Conservation (phyloP, 2,888 invertebrate genomes). For the Tenthredo scrophulariae region DNA sequence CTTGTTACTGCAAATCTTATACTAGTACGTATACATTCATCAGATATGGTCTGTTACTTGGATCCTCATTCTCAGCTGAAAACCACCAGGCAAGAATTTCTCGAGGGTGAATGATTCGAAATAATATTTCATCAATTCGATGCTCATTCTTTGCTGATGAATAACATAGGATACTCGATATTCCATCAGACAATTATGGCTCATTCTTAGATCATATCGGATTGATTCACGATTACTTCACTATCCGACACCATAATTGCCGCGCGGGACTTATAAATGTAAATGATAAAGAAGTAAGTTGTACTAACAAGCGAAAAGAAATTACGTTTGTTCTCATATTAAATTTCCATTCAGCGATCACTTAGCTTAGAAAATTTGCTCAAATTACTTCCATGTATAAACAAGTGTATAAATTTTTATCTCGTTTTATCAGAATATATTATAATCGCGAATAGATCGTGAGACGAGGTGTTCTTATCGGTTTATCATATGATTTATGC, state of each 20-base stretch:
- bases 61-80: not conserved
- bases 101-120: not conserved
- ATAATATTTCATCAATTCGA: not conserved
- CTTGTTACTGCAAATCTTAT: not conserved
- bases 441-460: not conserved
- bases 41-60: not conserved
- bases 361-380: not conserved
- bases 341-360: not conserved
- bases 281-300: not conserved
- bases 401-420: not conserved
- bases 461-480: not conserved
- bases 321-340: not conserved
- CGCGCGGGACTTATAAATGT: not conserved
- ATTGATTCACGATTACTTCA: not conserved
- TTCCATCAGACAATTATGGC: not conserved
- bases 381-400: not conserved
- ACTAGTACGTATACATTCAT: not conserved
- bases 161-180: not conserved
- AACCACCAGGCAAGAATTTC: not conserved
- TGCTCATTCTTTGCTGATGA: not conserved
- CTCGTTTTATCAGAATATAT: not conserved
- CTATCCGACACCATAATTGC: not conserved
- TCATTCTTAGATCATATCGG: not conserved
- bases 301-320: not conserved
- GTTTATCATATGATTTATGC: not conserved